Evolutionary conservation across 2,888 invertebrate species (phyloP), one percentile per base, ranked within the genome.

Genomic region (Lordiphosa fenestrarum): DNA sequence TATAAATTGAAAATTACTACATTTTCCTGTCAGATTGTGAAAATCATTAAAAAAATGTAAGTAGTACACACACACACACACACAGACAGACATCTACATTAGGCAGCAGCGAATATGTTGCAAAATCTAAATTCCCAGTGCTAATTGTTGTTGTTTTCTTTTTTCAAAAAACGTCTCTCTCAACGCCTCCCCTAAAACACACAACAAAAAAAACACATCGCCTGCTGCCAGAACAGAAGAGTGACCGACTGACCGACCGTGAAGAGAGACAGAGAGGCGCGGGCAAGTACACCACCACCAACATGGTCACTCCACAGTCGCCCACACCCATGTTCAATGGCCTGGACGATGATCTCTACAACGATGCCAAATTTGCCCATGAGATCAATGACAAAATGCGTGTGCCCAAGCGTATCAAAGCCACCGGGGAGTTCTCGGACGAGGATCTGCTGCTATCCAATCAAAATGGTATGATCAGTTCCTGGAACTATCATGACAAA

Each of bases 321-420:
- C 92, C 93, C 9, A 90, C 91, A 15, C 91, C 91, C 69, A 88
- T 88, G 82, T 93, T 93, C 81, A 91, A 92, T 71, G 92, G 91
- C 5, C 90, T 93, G 72, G 93, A 93, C 71, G 95, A 95, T 83
- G 92, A 94, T 30, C 73, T 87, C 48, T 89, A 86, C 38, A 85
- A 71, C 41, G 92, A 92, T 72, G 91, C 91, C 4, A 92, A 93
- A 83, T 95, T 92, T 85, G 94, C 94, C 61, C 93, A 94, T 48
- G 94, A 95, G 84, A 95, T 96, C 65, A 94, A 93, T 81, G 93
- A 94, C 80, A 93, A 93, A 89, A 96, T 96, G 96, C 93, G 94
- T 73, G 94, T 95, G 10, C 95, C 95, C 0, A 94, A 94, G 83
- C 92, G 93, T 76, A 94, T 95, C 63, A 92, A 94, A 90, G 94